Evolutionary conservation across 2,888 invertebrate genomes (phyloP), one percentile per base, ranked within the genome.

Genomic region (Philopedon plagiatum): DNA sequence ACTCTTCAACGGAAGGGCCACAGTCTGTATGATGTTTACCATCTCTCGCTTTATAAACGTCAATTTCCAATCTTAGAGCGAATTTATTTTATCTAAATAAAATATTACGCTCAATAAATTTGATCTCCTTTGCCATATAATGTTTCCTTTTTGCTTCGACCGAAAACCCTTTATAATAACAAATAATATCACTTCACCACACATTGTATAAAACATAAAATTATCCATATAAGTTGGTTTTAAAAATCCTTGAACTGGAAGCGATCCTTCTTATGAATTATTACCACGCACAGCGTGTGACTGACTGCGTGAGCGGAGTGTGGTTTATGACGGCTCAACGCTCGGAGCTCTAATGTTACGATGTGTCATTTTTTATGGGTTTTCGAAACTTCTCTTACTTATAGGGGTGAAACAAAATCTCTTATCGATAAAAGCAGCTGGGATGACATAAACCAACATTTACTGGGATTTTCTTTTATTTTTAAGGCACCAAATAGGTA

Each of bases 301-400:
- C 70, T 57, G 64, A 63, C 63, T 63, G 63, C 34, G 34, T 63
- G 57, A 63, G 39, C 57, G 32, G 34, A 51, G 57, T 69, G 69
- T 69, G 56, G 69, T 69, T 69, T 69, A 69, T 46, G 69, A 37
- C 44, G 69, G 41, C 69, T 69, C 62, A 62, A 46, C 29, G 56
- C 56, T 51, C 34, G 44, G 32, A 41, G 32, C 29, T 41, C 56
- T 56, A 44, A 54, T 34, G 69, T 69, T 67, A 58, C 54, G 60
- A 70, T 71, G 66, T 62, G 74, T 74, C 74, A 73, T 74, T 74
- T 74, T 74, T 74, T 74, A 74, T 71, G 67, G 63, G 61, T 73
- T 69, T 64, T 69, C 69, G 65, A 65, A 73, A 69, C 60, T 73
- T 67, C 49, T 58, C 51, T 56, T 29, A 56, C 65, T 54, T 54